Base-by-base conservation (phyloP, 2,797 vertebrate genomes). In the Acrocephalus scirpaceus region DNA sequence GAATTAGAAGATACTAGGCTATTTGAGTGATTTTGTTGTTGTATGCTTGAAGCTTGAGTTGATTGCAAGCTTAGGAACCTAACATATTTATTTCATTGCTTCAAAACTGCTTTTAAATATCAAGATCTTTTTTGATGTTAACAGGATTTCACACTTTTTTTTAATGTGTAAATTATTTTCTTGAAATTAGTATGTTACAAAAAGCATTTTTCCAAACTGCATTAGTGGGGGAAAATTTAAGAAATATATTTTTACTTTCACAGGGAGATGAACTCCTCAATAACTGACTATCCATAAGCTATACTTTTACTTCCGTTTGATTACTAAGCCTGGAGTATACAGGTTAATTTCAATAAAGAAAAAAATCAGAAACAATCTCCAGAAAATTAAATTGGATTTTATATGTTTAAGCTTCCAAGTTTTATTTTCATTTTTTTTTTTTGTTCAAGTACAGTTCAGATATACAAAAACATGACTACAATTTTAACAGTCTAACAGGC, bases 81-180 rank as follows among this genome's bases (percentile, higher is more conserved):
- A 94, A 75, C 34, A 8, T 96, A 95, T 95, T 96, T 97, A 93
- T 96, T 96, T 86, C 77, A 88, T 81, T 86, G 56, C 92, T 90
- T 77, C 79, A 86, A 88, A 96, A 86, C 47, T 44, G 58, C 88
- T 90, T 96, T 47, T 90, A 56, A 90, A 73, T 91, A 88, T 53
- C 73, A 84, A 51, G 56, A 66, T 78, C 25, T 72, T 78, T 47
- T 79, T 81, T 84, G 22, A 86, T 75, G 38, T 75, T 92, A 92
- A 73, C 54, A 77, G 61, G 54, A 88, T 88, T 88, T 88, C 90
- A 90, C 77, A 58, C 76, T 83, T 95, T 58, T 58, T 86, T 85
- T 69, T 36, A 48, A 70, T 60, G 34, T 87, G 50, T 80, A 95
- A 91, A 74, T 88, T 20, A 86, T 95, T 93, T 77, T 89, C 78